Base-by-base conservation (phyloP, 1,140 invertebrate genomes). In the Carcinoscorpius rotundicauda region DNA sequence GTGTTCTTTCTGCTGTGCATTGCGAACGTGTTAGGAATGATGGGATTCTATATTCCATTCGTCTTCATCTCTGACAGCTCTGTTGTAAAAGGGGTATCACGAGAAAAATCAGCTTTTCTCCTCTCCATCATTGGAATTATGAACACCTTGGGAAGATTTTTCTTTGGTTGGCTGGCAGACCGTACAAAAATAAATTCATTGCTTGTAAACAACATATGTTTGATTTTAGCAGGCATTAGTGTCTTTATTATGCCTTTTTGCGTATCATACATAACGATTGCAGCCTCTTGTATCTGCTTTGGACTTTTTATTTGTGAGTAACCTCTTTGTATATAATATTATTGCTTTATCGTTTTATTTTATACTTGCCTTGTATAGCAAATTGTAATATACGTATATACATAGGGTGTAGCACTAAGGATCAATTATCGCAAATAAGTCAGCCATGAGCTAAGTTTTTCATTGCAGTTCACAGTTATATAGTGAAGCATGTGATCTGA, bases 221-320 rank as follows among this genome's bases (percentile, higher is more conserved):
- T 99, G 60, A 79, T 95, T 61, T 82, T 96, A 63, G 90, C 89
- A 62, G 96, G 93, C 49, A 76, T 97, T 53, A 83, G 90, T 4
- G 91, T 97, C 4, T 83, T 86, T 3, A 68, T 87, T 10, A 91
- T 87, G 5, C 94, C 95, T 3, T 85, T 97, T 68, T 93, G 91
- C 74, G 75, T 78, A 58, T 83, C 83, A 9, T 98, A 93, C 72
- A 74, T 77, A 4, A 77, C 85, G 58, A 91, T 94, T 69, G 84
- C 92, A 49, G 76, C 83, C 3, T 88, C 93, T 76, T 84, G 93
- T n/a, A 83, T 92, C 61, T 85, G 92, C 71, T 99, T 98, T 76
- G 97, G 96, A 63, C 81, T 98, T 67, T 93, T 94, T 73, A 89
- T 98, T 65, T 93, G 93, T 97, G 82, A 87, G 91, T 88, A 77